Evolutionary conservation across 2,888 invertebrate genomes (phyloP).

Genomic region (Diachrysia chrysitis): DNA sequence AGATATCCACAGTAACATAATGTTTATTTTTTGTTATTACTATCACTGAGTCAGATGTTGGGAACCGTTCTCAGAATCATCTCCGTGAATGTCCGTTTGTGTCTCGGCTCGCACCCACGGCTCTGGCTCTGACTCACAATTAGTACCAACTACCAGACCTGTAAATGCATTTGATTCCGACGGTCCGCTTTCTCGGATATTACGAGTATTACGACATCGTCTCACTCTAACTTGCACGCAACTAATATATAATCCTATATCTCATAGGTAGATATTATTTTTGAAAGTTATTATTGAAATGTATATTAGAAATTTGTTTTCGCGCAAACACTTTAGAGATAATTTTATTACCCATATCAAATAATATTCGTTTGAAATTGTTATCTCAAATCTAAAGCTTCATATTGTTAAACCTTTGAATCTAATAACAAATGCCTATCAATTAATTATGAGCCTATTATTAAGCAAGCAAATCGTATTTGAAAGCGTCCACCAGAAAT

Average conservation of each 20-base stretch:
- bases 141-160: conserved; percentile 46
- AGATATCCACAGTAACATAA: conserved; percentile 12
- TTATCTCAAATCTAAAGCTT: background rate
- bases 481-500: conserved; percentile 82
- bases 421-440: conserved; percentile 6
- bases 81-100: conserved; percentile 47
- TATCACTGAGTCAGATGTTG: conserved; percentile 54
- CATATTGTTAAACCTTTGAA: conserved; percentile 1
- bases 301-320: background rate
- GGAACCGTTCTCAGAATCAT: conserved; percentile 50
- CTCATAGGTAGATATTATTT: background rate
- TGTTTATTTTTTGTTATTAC: conserved; percentile 19
- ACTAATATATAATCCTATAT: conserved; percentile 14
- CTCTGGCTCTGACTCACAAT: conserved; percentile 71
- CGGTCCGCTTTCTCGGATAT: conserved; percentile 59
- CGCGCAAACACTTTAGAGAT: background rate
- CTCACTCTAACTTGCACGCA: conserved; percentile 12
- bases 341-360: background rate
- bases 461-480: conserved; percentile 71
- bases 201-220: conserved; percentile 43
- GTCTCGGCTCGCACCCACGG: conserved; percentile 61
- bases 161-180: conserved; percentile 52
- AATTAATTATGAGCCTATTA: conserved; percentile 58
- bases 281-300: background rate
- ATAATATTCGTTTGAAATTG: background rate